A percentile compares a stretch with the other conserved stretches of the same genome.
These are phyloP conservation scores for Zaprionus obscuricornis DNA, from an alignment of 2,888 invertebrate species.

Conservation along the genomic window DNA sequence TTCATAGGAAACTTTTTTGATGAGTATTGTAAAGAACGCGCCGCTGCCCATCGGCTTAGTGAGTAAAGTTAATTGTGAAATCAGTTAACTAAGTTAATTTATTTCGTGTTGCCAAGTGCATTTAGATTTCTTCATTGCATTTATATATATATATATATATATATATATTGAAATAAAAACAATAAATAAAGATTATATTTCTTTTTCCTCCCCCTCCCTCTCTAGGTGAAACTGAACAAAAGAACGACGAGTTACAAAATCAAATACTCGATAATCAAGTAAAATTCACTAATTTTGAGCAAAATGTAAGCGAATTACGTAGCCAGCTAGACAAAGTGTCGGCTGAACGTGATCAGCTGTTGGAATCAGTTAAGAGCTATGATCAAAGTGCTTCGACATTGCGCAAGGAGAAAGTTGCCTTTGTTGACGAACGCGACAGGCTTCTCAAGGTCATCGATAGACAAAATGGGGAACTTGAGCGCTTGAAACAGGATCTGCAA, in stretches of 20 bases:
- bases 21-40: constrained; percentile 89
- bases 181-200: too few species aligned
- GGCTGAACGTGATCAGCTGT: constrained; percentile 87
- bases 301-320: constrained; percentile 87
- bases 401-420: constrained; percentile 88
- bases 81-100: too few species aligned
- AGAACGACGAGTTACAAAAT: constrained; percentile 84
- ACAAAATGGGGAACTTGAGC: constrained; percentile 89
- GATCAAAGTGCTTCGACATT: constrained; percentile 88
- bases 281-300: constrained; percentile 86
- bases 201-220: neutral
- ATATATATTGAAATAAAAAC: too few species aligned
- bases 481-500: constrained; percentile 88
- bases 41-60: constrained; percentile 85
- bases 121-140: neutral
- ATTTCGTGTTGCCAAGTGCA: neutral
- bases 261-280: constrained; percentile 87
- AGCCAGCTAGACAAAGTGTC: constrained; percentile 87
- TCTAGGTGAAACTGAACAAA: constrained; percentile 73
- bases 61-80: constrained; percentile 44
- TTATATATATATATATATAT: too few species aligned
- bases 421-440: constrained; percentile 90
- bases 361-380: constrained; percentile 86
- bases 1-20: constrained; percentile 87
- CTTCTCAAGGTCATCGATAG: constrained; percentile 89